Percentiles rank a stretch among this genome's conserved stretches.
phyloP scores from a whole-genome alignment of 2,888 invertebrate genomes.

The Taphrorychus bicolor region DNA sequence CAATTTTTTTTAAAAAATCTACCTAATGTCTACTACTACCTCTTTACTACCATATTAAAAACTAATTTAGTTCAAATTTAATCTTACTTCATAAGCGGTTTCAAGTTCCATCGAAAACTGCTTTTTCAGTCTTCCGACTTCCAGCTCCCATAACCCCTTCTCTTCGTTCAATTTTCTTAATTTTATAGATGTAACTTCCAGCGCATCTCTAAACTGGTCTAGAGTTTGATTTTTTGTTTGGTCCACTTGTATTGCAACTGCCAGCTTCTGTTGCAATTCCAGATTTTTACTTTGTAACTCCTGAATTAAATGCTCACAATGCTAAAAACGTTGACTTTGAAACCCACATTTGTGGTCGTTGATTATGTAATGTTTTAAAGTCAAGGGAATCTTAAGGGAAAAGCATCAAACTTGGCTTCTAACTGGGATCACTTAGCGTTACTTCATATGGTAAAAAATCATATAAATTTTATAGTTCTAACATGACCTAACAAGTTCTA shows the following conservation, averaged over 20 bases:
- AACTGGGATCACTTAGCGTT: too few relatives aligned
- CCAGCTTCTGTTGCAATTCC: slow-evolving; percentile 80
- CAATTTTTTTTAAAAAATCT: too few relatives aligned
- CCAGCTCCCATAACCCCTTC: slow-evolving; percentile 52
- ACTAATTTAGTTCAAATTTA: background rate
- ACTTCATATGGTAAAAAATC: too few relatives aligned
- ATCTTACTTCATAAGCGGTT: slow-evolving; percentile 52
- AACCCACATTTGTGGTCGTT: too few relatives aligned
- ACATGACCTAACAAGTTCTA: too few relatives aligned
- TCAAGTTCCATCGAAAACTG: slow-evolving; percentile 48
- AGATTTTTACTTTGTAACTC: slow-evolving; percentile 75
- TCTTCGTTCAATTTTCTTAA: slow-evolving; percentile 53
- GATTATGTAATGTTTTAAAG: too few relatives aligned
- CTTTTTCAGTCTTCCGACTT: slow-evolving; percentile 48
- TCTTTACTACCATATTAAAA: background rate
- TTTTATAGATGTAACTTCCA: slow-evolving; percentile 62
- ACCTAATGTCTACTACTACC: too few relatives aligned
- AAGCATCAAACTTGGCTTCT: too few relatives aligned
- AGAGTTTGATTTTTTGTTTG: slow-evolving; percentile 77
- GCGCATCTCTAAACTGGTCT: slow-evolving; percentile 69
- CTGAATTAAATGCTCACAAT: slow-evolving; percentile 79
- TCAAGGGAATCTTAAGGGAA: too few relatives aligned
- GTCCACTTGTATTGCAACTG: slow-evolving; percentile 80
- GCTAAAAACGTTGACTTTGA: slow-evolving; percentile 60
- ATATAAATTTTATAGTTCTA: too few relatives aligned